These are phyloP conservation scores for Sebastes vulpes DNA, from an alignment of 2,797 vertebrate species.

Conservation along the genomic window DNA sequence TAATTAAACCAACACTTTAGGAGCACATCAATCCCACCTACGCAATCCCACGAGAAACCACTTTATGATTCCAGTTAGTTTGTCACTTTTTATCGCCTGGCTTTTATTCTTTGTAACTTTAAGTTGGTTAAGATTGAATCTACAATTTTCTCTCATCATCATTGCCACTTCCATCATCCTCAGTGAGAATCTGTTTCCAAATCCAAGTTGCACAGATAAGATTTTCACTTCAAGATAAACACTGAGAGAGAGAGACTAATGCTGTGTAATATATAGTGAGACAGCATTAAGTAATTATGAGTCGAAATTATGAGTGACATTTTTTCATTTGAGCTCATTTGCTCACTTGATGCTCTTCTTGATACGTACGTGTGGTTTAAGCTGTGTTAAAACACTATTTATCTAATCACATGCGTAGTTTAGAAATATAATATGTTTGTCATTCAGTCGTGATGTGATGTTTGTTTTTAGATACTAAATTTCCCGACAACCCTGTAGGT, in stretches of 20 bases:
- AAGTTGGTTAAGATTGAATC: not conserved
- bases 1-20: slow-evolving; percentile 19
- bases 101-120: not conserved
- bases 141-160: not conserved
- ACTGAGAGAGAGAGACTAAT: not conserved
- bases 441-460: slow-evolving; percentile 10
- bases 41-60: not conserved
- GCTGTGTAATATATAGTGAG: not conserved
- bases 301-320: slow-evolving; percentile 20
- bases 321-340: slow-evolving; percentile 21
- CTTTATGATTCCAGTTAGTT: not conserved
- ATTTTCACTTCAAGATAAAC: slow-evolving; percentile 11
- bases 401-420: slow-evolving; percentile 47
- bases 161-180: not conserved
- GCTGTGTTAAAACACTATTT: not conserved
- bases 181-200: not conserved
- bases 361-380: not conserved
- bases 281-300: slow-evolving; percentile 7
- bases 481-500: slow-evolving; percentile 32
- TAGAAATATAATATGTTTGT: slow-evolving; percentile 48
- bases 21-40: not conserved
- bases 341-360: not conserved
- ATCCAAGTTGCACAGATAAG: not conserved
- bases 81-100: not conserved
- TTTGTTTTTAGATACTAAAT: slow-evolving; percentile 68